Base-by-base conservation (phyloP, 2,113 vertebrate species). In the Bos javanicus region DNA sequence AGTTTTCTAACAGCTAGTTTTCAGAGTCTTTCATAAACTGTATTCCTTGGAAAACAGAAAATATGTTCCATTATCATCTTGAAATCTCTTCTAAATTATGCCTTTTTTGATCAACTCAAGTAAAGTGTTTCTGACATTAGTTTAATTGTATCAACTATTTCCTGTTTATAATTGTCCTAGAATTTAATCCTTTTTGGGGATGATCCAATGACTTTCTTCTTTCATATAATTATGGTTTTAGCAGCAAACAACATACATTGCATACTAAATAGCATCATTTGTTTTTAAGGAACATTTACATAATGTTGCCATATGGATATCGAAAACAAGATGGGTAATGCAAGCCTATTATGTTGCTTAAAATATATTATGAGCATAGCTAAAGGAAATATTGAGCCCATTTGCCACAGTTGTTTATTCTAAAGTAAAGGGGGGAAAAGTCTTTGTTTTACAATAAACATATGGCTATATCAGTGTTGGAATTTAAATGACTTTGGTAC, bases 271-370 rank as follows among this genome's bases (percentile, higher is more conserved):
- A 89, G 19, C 3, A 48, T 50, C 92, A 62, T 96, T 97, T 92
- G 36, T 89, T 57, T 97, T 52, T 91, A 98, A 98, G 74, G 56
- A 97, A 48, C 48, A 98, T 97, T 98, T 96, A 88, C 39, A 74
- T 96, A 95, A 91, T 54, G 19, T 83, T 6, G 64, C 96, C 52
- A 43, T 93, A 33, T 84, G 19, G 88, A 95, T 94, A 95, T 11
- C 76, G 21, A 57, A 95, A 98, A 94, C 6, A 97, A 50, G 92
- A 96, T 78, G 23, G 33, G 39, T 90, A 86, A 60, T 74, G 28
- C 52, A 95, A 95, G 81, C 59, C 39, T 83, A 71, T 92, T 84
- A 81, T 83, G 43, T 87, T 95, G 54, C 39, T 95, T 94, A 87
- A 97, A 97, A 95, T 93, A 83, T 57, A 74, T 93, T 86, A 71